Evolutionary conservation across 2,797 vertebrate genomes (phyloP), one percentile per base, ranked within the genome.

Genomic region (Psittacula echo): DNA sequence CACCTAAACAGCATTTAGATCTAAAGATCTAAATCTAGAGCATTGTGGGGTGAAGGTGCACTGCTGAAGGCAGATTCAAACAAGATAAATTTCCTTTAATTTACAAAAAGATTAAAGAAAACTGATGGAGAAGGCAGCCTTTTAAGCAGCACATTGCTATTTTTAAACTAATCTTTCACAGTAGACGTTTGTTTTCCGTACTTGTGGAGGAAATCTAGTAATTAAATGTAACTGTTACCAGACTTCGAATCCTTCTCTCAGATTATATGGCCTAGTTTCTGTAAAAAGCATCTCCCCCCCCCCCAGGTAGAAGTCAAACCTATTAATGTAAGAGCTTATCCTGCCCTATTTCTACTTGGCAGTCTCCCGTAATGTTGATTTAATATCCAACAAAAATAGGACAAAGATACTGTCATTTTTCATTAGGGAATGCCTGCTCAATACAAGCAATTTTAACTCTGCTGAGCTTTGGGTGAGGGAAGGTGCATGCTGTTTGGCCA

Each of bases 301-400:
- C 14, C n/a, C 54, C 91, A 89, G 89, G 85, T 87, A 70, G 48
- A 91, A 91, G 91, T 92, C 93, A 94, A 93, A 93, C 66, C 95
- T 96, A 95, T 95, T 97, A 95, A 94, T 30, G 85, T 72, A 94
- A 81, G 71, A 90, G 93, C 88, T 95, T 96, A 96, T 91, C 94
- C 92, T 91, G 95, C 85, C 95, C 94, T 95, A 90, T 93, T 96
- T 97, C 89, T 51, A 94, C 50, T 96, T 86, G 87, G 91, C 94
- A 86, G 89, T 34, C 77, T 93, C 89, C 41, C 0, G 3, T 90
- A 95, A 96, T 47, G 83, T 95, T 88, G 91, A 94, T 94, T 96
- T 94, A 94, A 79, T 96, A 94, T 94, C 94, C 90, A 76, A 96
- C 70, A 92, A 96, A 96, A 96, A 96, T 89, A 96, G 94, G 82